Conservation (phyloP, 2,888 invertebrate species). For the Hypsopygia costalis region DNA sequence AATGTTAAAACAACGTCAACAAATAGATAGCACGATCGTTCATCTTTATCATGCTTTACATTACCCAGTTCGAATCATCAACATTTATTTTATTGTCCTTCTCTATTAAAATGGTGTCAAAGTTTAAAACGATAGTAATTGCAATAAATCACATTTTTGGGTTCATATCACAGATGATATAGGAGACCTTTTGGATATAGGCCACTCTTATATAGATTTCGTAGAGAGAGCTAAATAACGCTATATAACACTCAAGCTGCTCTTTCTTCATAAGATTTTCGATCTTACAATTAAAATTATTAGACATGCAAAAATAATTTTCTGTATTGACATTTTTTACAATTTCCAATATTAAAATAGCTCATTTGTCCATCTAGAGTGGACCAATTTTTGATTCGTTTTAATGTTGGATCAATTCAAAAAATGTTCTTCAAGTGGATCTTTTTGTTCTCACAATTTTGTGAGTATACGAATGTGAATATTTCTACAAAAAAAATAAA, state of each 20-base stretch:
- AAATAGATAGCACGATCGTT: constrained; percentile 12
- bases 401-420: too few relatives aligned
- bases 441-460: too few relatives aligned
- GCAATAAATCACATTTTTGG: constrained; percentile 48
- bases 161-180: constrained; percentile 47
- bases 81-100: constrained; percentile 35
- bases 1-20: constrained; percentile 4
- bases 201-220: constrained; percentile 4
- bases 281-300: constrained; percentile 4
- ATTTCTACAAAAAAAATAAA: too few relatives aligned
- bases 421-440: too few relatives aligned
- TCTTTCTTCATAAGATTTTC: constrained; percentile 3
- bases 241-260: constrained; percentile 1
- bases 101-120: constrained; percentile 31
- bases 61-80: constrained; percentile 8
- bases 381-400: too few relatives aligned
- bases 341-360: too few relatives aligned
- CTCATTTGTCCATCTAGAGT: too few relatives aligned
- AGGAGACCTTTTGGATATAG: constrained; percentile 22
- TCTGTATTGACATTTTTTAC: neutral
- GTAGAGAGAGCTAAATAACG: constrained; percentile 16
- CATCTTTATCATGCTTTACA: neutral
- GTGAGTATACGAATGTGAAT: too few relatives aligned
- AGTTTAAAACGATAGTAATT: constrained; percentile 40
- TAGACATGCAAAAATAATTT: constrained; percentile 15